Base-by-base conservation (phyloP, 2,888 invertebrate genomes). In the Bombylius discolor region DNA sequence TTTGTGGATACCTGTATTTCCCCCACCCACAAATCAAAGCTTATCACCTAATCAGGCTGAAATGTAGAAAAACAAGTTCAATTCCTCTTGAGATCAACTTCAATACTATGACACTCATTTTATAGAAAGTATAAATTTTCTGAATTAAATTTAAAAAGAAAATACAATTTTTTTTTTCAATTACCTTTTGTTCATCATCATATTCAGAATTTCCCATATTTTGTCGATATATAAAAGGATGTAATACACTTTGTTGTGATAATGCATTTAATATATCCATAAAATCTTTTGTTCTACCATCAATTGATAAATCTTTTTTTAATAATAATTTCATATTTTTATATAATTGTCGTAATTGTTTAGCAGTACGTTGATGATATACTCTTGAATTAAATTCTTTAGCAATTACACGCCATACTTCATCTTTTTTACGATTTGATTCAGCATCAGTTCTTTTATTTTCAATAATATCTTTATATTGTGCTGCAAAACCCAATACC, bases 241-340 rank as follows among this genome's bases (percentile, higher is more conserved):
- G 68, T 64, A 59, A 67, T 67, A 56, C 68, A 67, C 48, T 70
- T 60, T 72, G 72, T 52, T 69, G 70, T 23, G 72, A 70, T 39
- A 73, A 61, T 51, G 72, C 70, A 58, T 71, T 71, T 12, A 73
- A 62, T 49, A 73, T 66, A 59, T 73, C 72, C 68, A 73, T 68
- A 47, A 73, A 73, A 60, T 62, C 52, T 49, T 59, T 58, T 3
- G 57, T 49, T 52, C 59, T 51, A 31, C 59, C 60, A 45, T 57
- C 58, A 1, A 69, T 69, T 52, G 71, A 71, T 12, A 73, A 65
- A 58, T 73, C 72, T 65, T 73, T 73, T 54, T 73, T 73, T 31
- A 73, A 63, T 59, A 73, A 62, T 12, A 73, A 59, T 58, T 73
- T 73, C 73, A 73, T 73, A 55, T 73, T 73, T 62, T 73, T 73